phyloP scores from a whole-genome alignment of 2,797 vertebrate species.

The Parotocinclus haroldoi region DNA sequence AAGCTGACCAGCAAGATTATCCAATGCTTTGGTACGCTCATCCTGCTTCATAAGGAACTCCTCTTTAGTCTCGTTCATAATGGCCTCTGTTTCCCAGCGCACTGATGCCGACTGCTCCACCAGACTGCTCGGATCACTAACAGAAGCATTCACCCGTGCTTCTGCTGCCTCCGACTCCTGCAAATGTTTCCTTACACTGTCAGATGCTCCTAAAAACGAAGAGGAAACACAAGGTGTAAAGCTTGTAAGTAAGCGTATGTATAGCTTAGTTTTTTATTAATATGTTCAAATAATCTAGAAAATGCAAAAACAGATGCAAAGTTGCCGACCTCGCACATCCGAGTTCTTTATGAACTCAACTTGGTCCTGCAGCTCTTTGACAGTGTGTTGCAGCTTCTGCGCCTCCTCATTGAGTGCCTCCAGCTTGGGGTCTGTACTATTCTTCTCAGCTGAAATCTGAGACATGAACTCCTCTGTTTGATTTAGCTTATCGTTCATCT shows the following conservation, averaged over 20 bases:
- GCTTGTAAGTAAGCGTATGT: background rate
- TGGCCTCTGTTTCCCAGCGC: conserved; percentile 75
- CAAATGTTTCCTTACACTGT: conserved; percentile 86
- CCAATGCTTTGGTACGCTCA: conserved; percentile 81
- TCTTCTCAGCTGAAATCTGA: conserved; percentile 65
- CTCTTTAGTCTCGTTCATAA: conserved; percentile 73
- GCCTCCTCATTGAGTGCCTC: conserved; percentile 73
- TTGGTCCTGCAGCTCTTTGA: conserved; percentile 85
- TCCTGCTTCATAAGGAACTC: conserved; percentile 77
- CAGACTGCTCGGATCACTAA: conserved; percentile 60
- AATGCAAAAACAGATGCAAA: background rate
- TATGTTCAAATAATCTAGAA: background rate
- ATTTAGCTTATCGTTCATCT: conserved; percentile 76
- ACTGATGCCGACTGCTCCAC: conserved; percentile 72
- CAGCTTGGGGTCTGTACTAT: conserved; percentile 68
- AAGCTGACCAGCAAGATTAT: conserved; percentile 86
- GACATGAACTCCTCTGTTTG: conserved; percentile 73
- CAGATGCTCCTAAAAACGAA: conserved; percentile 78
- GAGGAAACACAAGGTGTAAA: background rate
- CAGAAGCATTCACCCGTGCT: conserved; percentile 79
- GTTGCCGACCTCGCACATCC: conserved; percentile 82
- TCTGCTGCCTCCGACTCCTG: conserved; percentile 85
- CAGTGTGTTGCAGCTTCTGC: conserved; percentile 75
- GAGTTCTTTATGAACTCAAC: conserved; percentile 95
- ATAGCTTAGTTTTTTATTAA: background rate